Evolutionary conservation across 1,140 invertebrate species (phyloP).

Genomic region (Chionoecetes opilio): DNA sequence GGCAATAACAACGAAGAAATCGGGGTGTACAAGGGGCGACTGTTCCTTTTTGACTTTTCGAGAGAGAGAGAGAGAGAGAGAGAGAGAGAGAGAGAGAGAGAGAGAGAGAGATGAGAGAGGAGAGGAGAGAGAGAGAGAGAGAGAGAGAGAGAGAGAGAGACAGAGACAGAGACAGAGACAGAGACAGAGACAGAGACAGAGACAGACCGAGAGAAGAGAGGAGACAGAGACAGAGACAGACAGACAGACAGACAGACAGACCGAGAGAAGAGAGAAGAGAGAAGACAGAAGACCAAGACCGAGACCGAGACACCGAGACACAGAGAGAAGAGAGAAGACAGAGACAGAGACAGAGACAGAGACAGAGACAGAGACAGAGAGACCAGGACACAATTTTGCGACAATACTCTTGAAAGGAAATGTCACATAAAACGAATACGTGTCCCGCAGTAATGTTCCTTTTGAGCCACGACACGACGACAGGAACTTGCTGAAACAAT

Average conservation of each 20-base stretch:
- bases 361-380: neutral
- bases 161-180: neutral
- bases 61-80: neutral
- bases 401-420: neutral
- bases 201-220: neutral
- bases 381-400: neutral
- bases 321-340: neutral
- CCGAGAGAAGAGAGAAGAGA: too few species aligned
- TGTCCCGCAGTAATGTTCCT: neutral
- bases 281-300: too few species aligned
- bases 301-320: neutral
- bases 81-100: neutral
- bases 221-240: too few species aligned
- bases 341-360: neutral
- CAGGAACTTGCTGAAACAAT: neutral
- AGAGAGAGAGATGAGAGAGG: too few species aligned
- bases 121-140: neutral
- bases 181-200: neutral
- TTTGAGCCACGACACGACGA: neutral
- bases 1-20: neutral
- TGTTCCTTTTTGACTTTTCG: too few species aligned
- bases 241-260: too few species aligned
- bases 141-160: slow-evolving; percentile 12
- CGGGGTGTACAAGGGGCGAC: neutral
- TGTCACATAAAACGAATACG: neutral